Base-by-base conservation (phyloP, 1,140 invertebrate species). In the Achroia grisella region DNA sequence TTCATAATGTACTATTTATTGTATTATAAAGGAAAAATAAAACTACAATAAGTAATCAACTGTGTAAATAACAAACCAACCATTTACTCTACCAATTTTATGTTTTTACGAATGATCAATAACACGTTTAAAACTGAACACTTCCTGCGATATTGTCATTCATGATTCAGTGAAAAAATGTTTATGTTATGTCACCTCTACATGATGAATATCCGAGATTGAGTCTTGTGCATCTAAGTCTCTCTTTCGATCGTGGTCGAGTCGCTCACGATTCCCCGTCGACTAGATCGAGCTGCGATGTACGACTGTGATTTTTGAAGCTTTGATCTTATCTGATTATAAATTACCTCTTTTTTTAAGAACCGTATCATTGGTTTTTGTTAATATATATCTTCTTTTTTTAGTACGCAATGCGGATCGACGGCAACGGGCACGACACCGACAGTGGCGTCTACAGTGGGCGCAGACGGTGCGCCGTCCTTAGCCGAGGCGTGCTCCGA, bases 401-500 rank as follows among this genome's bases (percentile, higher is more conserved):
- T 8, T 65, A 61, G 72, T 17, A 69, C 64, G 48, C 80, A 79
- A 66, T 84, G 80, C 55, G 76, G 74, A 11, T 75, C 76, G 11
- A 78, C 71, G 34, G 80, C 71, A 43, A 78, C 77, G 47, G 75
- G 73, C 6, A 78, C 71, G 36, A 80, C 75, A 36, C 62, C 69
- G 12, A 65, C 64, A 43, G 65, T 51, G 9, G 51, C 62, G 37
- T 41, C 61, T 30, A 55, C 68, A 8, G 74, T 69, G 36, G 73
- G 72, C 9, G 72, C 70, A 32, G 85, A 86, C 35, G 73, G 82
- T 6, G 85, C 77, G 39, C 85, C 89, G 46, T 93, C 93, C 15
- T 84, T 96, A 43, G 94, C 94, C 14, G 94, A 96, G 79, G 96
- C 96, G 35, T 97, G 95, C 75, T 94, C 92, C 42, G 95, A 97